phyloP scores from a whole-genome alignment of 1,140 invertebrate genomes.

The Andrena cerasifolii region DNA sequence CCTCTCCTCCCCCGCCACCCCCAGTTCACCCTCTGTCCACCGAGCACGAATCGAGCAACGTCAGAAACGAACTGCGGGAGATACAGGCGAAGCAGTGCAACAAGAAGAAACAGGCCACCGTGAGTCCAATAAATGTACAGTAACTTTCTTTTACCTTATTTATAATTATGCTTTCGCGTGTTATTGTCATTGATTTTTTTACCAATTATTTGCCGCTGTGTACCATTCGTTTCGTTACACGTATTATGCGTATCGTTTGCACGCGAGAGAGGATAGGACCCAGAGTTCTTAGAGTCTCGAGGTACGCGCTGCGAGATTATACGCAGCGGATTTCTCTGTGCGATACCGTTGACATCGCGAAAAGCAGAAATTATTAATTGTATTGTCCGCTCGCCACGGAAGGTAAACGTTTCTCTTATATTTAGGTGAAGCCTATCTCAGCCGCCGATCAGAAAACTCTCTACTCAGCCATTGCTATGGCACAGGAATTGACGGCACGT shows the following conservation, averaged over 20 bases:
- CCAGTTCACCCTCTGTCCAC: constrained; percentile 81
- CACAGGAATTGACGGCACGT: constrained; percentile 94
- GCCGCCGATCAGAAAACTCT: constrained; percentile 96
- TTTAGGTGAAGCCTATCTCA: constrained; percentile 95
- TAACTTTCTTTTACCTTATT: constrained; percentile 71
- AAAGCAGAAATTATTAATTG: constrained; percentile 24
- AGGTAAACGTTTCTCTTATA: constrained; percentile 65
- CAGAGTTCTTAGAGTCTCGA: constrained; percentile 9
- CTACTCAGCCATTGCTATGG: constrained; percentile 96
- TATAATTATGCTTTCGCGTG: constrained; percentile 52
- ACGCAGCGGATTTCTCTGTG: too few species aligned
- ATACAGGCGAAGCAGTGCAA: constrained; percentile 83
- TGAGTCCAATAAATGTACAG: constrained; percentile 83
- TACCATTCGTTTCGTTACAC: constrained; percentile 45
- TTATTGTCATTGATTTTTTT: constrained; percentile 55
- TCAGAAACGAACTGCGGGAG: constrained; percentile 89
- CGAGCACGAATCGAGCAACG: constrained; percentile 87
- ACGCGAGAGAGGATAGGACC: constrained; percentile 16
- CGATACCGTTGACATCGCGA: neutral
- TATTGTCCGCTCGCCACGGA: constrained; percentile 14
- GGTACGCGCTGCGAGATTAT: neutral
- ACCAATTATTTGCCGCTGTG: constrained; percentile 59
- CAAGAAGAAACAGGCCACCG: constrained; percentile 90
- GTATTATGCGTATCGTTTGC: constrained; percentile 38
- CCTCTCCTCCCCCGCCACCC: constrained; percentile 76